phyloP scores from a whole-genome alignment of 2,797 vertebrate species.

The Steatocranus sp. region DNA sequence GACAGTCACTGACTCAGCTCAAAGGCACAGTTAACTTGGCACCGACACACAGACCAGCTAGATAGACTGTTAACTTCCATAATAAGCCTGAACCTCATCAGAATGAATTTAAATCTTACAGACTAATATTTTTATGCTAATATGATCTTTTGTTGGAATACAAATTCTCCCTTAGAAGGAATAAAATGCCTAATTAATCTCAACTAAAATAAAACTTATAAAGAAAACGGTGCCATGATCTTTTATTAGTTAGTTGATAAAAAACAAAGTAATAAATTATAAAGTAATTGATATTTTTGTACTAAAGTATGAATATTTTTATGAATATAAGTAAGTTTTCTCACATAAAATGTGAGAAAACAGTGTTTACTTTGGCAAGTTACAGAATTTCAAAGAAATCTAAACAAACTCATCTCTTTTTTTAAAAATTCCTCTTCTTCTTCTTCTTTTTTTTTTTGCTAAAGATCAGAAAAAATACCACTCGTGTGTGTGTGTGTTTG shows the following conservation, averaged over 20 bases:
- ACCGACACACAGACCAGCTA: constrained; percentile 6
- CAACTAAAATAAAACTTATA: background rate
- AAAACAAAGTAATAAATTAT: background rate
- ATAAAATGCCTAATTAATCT: background rate
- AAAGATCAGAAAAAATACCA: no score
- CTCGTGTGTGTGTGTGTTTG: background rate
- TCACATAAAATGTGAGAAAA: background rate
- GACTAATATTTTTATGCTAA: background rate
- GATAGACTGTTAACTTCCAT: background rate
- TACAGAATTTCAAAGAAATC: background rate
- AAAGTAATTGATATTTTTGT: background rate
- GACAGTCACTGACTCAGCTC: constrained; percentile 50
- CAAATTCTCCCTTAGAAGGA: background rate
- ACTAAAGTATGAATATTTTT: background rate
- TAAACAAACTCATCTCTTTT: background rate
- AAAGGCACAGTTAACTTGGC: constrained; percentile 32
- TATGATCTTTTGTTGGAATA: background rate
- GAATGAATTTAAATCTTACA: background rate
- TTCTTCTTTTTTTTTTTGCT: background rate
- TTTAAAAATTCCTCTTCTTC: accelerated
- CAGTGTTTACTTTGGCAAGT: background rate
- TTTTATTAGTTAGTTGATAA: background rate
- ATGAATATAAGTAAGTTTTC: background rate
- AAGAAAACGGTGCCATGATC: background rate
- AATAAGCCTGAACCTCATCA: background rate